Base-by-base conservation (phyloP, 2,888 invertebrate genomes). In the Coelinius sp. region DNA sequence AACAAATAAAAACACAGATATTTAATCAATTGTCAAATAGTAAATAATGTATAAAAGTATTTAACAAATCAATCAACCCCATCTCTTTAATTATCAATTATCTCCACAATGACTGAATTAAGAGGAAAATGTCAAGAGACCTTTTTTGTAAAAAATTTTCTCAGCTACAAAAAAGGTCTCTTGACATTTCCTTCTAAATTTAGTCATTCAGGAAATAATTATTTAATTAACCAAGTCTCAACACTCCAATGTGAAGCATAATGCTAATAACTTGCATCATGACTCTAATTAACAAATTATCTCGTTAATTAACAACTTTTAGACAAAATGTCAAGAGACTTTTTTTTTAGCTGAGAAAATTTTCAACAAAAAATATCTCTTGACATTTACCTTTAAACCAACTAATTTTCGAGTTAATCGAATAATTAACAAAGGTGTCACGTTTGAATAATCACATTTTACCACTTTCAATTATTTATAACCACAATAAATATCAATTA, bases 1-100 rank as follows among this genome's bases (percentile, higher is more conserved):
- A 72, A 72, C 72, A 72, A 25, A 56, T 6, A 68, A 64, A 46
- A 22, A 46, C 52, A 52, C 10, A 53, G n/a, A 53, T 10, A 24
- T 66, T 53, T 44, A 70, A 52, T 44, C n/a, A 24, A 38, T 41
- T 31, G n/a, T 53, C 25, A n/a, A 25, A 24, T 24, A 8, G 22
- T 20, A 22, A 22, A 10, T 52, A 12, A 52, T 22, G 20, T 52
- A 7, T 22, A 12, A 52, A 52, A 52, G 12, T 52, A 14, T n/a
- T n/a, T n/a, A n/a, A n/a, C n/a, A n/a, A n/a, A n/a, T n/a, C n/a
- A n/a, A n/a, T n/a, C n/a, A n/a, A n/a, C n/a, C n/a, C n/a, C n/a
- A n/a, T n/a, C n/a, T n/a, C n/a, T n/a, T n/a, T n/a, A n/a, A n/a
- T n/a, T n/a, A n/a, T n/a, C n/a, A n/a, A n/a, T n/a, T n/a, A n/a